phyloP scores from a whole-genome alignment of 2,888 invertebrate genomes.

The Euplagia quadripunctaria region DNA sequence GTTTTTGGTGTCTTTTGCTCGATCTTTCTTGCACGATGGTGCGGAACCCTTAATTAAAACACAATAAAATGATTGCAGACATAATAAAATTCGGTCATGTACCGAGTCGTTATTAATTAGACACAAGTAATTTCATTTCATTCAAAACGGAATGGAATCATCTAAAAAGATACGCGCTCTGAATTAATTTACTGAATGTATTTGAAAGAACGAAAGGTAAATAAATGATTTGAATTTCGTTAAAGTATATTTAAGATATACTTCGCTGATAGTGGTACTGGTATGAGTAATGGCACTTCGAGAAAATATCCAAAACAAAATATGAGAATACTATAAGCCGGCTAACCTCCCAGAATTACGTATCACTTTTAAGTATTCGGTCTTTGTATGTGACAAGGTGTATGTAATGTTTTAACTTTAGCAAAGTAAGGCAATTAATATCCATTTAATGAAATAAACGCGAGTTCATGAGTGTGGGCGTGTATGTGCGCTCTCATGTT shows the following conservation, averaged over 20 bases:
- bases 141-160: neutral
- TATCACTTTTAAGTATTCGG: neutral
- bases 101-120: conserved; percentile 2
- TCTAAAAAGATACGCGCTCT: conserved; percentile 1
- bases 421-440: too few relatives aligned
- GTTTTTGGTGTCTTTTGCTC: too few relatives aligned
- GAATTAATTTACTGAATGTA: neutral
- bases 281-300: neutral
- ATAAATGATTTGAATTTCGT: conserved; percentile 3
- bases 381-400: too few relatives aligned
- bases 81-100: neutral
- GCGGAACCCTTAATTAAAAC: too few relatives aligned
- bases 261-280: neutral
- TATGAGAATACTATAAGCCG: neutral
- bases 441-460: too few relatives aligned
- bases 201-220: conserved; percentile 1
- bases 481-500: too few relatives aligned
- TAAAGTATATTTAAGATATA: neutral
- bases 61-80: neutral
- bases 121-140: neutral
- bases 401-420: too few relatives aligned
- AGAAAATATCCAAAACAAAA: neutral
- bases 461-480: too few relatives aligned
- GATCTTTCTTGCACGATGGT: too few relatives aligned
- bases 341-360: neutral